Evolutionary conservation across 2,113 vertebrate species (phyloP).

Genomic region (Mesitornis unicolor): DNA sequence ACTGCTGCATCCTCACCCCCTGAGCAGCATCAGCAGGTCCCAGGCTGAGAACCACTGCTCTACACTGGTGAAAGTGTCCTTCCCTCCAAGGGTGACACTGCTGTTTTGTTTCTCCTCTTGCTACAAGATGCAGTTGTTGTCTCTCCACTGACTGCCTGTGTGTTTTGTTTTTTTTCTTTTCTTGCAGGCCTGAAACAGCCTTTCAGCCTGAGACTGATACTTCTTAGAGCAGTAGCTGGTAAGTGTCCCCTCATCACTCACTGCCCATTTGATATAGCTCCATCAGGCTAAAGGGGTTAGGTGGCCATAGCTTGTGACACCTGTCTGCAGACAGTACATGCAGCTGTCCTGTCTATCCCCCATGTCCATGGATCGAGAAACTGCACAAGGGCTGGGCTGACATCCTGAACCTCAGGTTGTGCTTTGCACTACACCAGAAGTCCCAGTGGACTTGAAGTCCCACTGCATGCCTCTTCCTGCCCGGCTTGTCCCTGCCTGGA

Average conservation of each 20-base stretch:
- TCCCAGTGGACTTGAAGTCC: neutral
- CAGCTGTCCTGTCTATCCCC: neutral
- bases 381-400: neutral
- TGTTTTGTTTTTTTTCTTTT: neutral
- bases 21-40: neutral
- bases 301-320: neutral
- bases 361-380: neutral
- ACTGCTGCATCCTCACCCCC: neutral
- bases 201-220: neutral
- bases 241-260: neutral
- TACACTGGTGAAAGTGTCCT: neutral
- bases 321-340: accelerated
- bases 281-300: neutral
- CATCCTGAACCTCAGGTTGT: neutral
- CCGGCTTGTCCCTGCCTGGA: neutral
- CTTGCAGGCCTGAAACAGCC: constrained; percentile 24
- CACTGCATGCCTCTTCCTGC: neutral
- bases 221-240: neutral
- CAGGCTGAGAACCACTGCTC: neutral
- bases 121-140: neutral
- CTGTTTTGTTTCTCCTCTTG: neutral
- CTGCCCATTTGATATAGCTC: neutral
- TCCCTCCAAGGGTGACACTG: neutral
- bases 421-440: neutral
- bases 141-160: neutral